Conservation (phyloP, 2,888 invertebrate species). For the Spisula solida region DNA sequence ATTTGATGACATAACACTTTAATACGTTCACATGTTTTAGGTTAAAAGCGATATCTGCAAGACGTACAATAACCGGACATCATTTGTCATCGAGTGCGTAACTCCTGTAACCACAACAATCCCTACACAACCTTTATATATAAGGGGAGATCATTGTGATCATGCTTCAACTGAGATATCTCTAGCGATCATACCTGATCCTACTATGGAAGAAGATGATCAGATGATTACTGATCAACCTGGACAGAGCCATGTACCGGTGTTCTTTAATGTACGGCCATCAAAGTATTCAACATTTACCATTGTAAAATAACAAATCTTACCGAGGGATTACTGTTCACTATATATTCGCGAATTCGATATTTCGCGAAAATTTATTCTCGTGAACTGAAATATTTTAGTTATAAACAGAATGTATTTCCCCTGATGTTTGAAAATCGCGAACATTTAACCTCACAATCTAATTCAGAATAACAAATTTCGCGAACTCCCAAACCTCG, state of each 20-base stretch:
- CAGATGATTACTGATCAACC: background rate
- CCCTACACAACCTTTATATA: background rate
- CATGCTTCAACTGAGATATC: background rate
- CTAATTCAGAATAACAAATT: too few relatives aligned
- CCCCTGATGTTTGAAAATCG: background rate
- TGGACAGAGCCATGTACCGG: background rate
- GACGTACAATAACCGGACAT: background rate
- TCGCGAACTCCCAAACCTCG: too few relatives aligned
- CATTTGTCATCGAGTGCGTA: background rate
- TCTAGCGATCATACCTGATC: constrained; percentile 7
- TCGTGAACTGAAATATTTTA: background rate
- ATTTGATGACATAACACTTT: too few relatives aligned
- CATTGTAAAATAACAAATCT: background rate
- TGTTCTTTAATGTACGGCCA: background rate
- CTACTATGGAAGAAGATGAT: constrained; percentile 20
- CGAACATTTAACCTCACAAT: background rate
- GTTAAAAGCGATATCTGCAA: background rate
- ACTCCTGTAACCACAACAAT: background rate
- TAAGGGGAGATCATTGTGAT: background rate
- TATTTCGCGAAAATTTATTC: background rate
- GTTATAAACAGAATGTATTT: background rate
- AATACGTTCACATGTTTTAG: too few relatives aligned
- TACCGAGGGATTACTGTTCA: background rate
- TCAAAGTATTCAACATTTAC: background rate
- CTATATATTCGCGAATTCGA: background rate